A percentile compares a stretch with the other conserved stretches of the same genome.
phyloP scores from a whole-genome alignment of 1,140 invertebrate genomes.

The Leptinotarsa texana region DNA sequence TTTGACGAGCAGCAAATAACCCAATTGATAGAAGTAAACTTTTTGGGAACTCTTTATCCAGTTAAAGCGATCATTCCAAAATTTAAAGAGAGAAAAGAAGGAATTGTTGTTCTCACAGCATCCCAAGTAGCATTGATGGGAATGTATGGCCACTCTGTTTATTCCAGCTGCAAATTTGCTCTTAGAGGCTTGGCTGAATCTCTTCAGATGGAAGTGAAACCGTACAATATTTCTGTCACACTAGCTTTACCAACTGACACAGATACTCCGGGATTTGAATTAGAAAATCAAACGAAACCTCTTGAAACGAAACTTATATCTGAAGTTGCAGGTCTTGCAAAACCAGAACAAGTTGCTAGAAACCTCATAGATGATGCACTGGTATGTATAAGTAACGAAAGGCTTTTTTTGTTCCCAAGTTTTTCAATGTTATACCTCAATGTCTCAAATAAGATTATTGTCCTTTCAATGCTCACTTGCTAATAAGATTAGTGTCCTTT shows the following conservation, averaged over 20 bases:
- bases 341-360: constrained; percentile 80
- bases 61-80: constrained; percentile 69
- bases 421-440: background rate
- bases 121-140: constrained; percentile 91
- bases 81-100: constrained; percentile 73
- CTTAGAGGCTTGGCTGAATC: constrained; percentile 92
- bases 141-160: constrained; percentile 83
- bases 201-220: constrained; percentile 87
- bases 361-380: constrained; percentile 80
- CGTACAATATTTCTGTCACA: constrained; percentile 83
- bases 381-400: constrained; percentile 57
- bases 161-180: constrained; percentile 93
- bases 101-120: constrained; percentile 82
- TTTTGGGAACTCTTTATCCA: constrained; percentile 72
- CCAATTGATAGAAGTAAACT: constrained; percentile 72
- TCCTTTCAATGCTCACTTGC: no score
- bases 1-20: constrained; percentile 72
- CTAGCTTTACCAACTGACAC: constrained; percentile 93
- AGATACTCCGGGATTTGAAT: constrained; percentile 92
- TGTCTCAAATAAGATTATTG: constrained; percentile 7
- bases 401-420: background rate
- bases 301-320: constrained; percentile 89
- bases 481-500: constrained; percentile 4
- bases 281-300: constrained; percentile 85
- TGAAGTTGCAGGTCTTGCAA: constrained; percentile 73